phyloP scores from a whole-genome alignment of 1,140 invertebrate genomes.

The Coelopa frigida region DNA sequence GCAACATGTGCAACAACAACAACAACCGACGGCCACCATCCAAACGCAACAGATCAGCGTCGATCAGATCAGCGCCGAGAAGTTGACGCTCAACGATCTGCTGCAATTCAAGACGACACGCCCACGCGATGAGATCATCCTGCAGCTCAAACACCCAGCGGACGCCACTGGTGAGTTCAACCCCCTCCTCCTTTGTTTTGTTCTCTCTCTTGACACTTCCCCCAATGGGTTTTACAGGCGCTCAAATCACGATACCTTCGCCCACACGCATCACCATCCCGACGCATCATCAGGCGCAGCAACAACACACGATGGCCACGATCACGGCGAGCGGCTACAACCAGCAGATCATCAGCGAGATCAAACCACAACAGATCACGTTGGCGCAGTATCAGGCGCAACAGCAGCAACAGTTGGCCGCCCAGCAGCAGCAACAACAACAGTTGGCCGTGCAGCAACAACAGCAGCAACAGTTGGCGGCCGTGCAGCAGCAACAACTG shows the following conservation, averaged over 20 bases:
- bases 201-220: background rate
- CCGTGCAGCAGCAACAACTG: slow-evolving; percentile 15
- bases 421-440: slow-evolving; percentile 21
- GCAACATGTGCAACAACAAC: slow-evolving; percentile 12
- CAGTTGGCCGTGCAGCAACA: slow-evolving; percentile 18
- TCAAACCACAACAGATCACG: slow-evolving; percentile 42
- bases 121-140: slow-evolving; percentile 39
- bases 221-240: slow-evolving; percentile 21
- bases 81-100: slow-evolving; percentile 36
- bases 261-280: slow-evolving; percentile 21
- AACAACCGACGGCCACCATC: slow-evolving; percentile 21
- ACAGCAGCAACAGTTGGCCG: slow-evolving; percentile 22
- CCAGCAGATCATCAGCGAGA: slow-evolving; percentile 42
- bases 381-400: slow-evolving; percentile 40
- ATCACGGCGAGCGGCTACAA: slow-evolving; percentile 40
- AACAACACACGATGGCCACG: slow-evolving; percentile 39
- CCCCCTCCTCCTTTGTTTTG: background rate
- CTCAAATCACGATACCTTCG: slow-evolving; percentile 38
- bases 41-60: slow-evolving; percentile 28
- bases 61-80: slow-evolving; percentile 40
- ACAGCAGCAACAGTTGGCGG: slow-evolving; percentile 16
- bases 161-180: slow-evolving; percentile 26
- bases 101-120: slow-evolving; percentile 33
- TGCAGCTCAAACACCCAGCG: slow-evolving; percentile 38
- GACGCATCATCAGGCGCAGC: slow-evolving; percentile 17